Evolutionary conservation across 2,888 invertebrate species (phyloP).

Genomic region (Camponotus fellah): DNA sequence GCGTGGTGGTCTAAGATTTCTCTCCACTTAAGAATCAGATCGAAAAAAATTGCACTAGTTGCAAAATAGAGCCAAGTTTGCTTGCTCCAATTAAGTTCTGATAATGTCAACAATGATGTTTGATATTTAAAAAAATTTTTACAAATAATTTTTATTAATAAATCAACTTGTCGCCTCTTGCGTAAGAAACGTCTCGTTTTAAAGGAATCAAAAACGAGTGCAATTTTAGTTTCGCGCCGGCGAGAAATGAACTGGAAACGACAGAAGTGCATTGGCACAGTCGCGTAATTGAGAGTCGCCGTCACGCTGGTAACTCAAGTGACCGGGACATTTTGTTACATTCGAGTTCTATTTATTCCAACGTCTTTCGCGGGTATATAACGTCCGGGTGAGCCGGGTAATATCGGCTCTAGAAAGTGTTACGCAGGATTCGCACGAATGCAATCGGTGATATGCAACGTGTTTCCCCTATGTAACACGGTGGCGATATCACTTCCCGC

Average conservation of each 20-base stretch:
- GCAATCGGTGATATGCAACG: slow-evolving; percentile 46
- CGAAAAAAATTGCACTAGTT: background rate
- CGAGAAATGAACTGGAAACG: slow-evolving; percentile 13
- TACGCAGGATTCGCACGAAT: slow-evolving; percentile 54
- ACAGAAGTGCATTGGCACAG: slow-evolving; percentile 5
- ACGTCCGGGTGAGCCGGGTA: slow-evolving; percentile 30
- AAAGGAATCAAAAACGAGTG: background rate
- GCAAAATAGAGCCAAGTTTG: background rate
- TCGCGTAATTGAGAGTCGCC: slow-evolving; percentile 6
- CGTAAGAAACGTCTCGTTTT: background rate
- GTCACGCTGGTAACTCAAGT: slow-evolving; percentile 20
- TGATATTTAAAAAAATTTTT: background rate
- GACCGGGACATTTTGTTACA: slow-evolving; percentile 32
- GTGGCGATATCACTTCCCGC: slow-evolving; percentile 19
- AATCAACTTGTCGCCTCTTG: background rate
- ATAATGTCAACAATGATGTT: background rate
- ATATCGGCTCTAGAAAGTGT: slow-evolving; percentile 51
- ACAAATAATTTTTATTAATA: background rate
- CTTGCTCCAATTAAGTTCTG: background rate
- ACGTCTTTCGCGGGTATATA: slow-evolving; percentile 28
- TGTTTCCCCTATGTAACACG: background rate
- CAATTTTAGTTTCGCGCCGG: background rate
- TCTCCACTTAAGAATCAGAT: background rate
- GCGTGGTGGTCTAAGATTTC: slow-evolving; percentile 19
- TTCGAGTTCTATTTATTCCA: slow-evolving; percentile 39